Conservation (phyloP, 2,797 vertebrate species). For the Natrix natrix region DNA sequence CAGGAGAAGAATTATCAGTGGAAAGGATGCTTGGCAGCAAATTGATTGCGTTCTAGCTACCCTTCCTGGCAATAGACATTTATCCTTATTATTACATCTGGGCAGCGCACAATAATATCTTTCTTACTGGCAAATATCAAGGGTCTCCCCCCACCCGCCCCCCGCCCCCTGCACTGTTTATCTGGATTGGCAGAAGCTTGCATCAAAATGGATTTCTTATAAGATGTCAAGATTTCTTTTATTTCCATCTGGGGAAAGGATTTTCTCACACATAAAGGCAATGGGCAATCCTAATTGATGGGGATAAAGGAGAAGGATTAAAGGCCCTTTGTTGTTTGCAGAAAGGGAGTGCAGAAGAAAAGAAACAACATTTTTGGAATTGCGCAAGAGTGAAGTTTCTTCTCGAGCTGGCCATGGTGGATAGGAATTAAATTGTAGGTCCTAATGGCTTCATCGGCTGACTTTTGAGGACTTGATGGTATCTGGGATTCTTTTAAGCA, state of each 20-base stretch:
- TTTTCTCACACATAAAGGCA: constrained; percentile 1
- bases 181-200: neutral
- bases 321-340: neutral
- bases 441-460: neutral
- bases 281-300: neutral
- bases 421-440: neutral
- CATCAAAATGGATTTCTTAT: constrained; percentile 6
- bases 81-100: constrained; percentile 34
- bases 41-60: constrained; percentile 13
- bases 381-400: neutral
- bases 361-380: neutral
- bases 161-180: neutral
- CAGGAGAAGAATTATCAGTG: neutral
- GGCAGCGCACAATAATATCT: neutral
- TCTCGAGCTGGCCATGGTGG: neutral
- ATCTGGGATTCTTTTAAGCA: neutral
- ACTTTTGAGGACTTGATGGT: neutral
- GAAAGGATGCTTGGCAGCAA: constrained; percentile 1
- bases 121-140: neutral
- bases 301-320: neutral
- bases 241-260: neutral
- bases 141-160: neutral
- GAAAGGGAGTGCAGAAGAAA: neutral
- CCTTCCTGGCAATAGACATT: constrained; percentile 23
- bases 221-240: constrained; percentile 3